Evolutionary conservation across 1,140 invertebrate genomes (phyloP).

Genomic region (Drosophila fuyamai): DNA sequence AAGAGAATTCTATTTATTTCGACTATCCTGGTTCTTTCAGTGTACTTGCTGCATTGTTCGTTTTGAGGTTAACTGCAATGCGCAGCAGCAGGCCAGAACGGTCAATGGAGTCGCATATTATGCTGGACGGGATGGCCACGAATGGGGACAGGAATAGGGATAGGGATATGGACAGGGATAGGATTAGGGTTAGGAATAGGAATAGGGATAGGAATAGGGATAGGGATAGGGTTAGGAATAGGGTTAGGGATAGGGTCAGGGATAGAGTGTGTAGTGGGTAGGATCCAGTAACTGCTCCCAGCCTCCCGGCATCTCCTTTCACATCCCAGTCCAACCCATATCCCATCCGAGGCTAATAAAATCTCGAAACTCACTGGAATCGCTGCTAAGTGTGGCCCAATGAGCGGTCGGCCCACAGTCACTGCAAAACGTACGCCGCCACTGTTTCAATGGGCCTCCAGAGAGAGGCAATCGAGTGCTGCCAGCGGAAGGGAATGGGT

Average conservation of each 20-base stretch:
- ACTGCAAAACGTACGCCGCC: background rate
- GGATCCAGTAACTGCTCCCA: background rate
- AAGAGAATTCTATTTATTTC: too few species aligned
- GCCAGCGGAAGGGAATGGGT: background rate
- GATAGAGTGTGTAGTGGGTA: background rate
- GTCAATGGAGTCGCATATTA: conserved; percentile 47
- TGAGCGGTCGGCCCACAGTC: too few species aligned
- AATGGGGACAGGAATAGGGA: background rate
- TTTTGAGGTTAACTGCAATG: conserved; percentile 80
- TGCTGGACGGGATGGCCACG: conserved; percentile 11
- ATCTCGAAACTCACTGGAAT: conserved; percentile 30
- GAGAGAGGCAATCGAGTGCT: background rate
- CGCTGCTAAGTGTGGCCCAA: conserved; percentile 14
- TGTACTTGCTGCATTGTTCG: conserved; percentile 72
- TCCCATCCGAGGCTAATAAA: conserved; percentile 29
- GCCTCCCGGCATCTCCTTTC: background rate
- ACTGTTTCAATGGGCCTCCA: conserved; percentile 2
- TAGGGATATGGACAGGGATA: background rate
- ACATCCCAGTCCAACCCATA: background rate
- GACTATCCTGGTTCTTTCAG: background rate
- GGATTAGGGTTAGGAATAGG: background rate
- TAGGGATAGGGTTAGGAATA: background rate
- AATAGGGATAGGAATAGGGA: background rate
- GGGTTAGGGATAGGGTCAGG: background rate
- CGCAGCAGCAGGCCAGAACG: conserved; percentile 59